These are phyloP conservation scores for Volucella inanis DNA, from an alignment of 2,888 invertebrate species.

Conservation along the genomic window DNA sequence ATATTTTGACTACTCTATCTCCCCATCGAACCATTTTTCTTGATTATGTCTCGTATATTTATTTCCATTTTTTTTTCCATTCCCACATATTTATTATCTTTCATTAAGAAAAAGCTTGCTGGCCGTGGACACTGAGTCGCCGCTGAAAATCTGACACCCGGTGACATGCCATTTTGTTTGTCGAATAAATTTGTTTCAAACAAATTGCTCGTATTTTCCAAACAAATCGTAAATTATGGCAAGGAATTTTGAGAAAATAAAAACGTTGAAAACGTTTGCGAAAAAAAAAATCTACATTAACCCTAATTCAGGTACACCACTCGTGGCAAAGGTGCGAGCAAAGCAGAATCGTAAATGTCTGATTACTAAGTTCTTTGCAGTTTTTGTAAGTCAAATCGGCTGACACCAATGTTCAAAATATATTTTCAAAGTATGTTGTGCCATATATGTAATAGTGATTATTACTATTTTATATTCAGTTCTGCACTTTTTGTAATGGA, in stretches of 20 bases:
- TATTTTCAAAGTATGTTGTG: constrained; percentile 15
- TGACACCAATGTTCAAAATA: constrained; percentile 20
- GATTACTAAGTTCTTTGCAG: neutral
- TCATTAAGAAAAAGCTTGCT: constrained; percentile 1
- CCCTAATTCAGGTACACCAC: constrained; percentile 18
- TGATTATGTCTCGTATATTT: constrained; percentile 6
- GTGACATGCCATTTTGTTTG: constrained; percentile 30
- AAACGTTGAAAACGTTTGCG: neutral
- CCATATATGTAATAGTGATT: no score
- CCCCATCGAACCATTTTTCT: neutral
- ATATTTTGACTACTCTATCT: neutral
- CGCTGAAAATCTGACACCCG: constrained; percentile 11
- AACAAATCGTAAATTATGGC: constrained; percentile 39
- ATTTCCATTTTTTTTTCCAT: constrained; percentile 1
- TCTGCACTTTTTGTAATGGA: neutral
- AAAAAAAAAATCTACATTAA: constrained; percentile 25
- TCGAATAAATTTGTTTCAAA: constrained; percentile 18
- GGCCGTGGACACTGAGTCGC: constrained; percentile 8
- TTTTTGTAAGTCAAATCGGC: neutral
- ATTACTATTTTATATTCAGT: constrained; percentile 17
- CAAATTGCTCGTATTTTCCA: constrained; percentile 43
- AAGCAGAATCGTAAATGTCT: neutral
- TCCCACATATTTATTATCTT: neutral
- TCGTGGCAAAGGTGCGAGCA: neutral
- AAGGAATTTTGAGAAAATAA: neutral